These are phyloP conservation scores for Brachionus rotundiformis DNA, from an alignment of 1,140 invertebrate species.

Conservation along the genomic window DNA sequence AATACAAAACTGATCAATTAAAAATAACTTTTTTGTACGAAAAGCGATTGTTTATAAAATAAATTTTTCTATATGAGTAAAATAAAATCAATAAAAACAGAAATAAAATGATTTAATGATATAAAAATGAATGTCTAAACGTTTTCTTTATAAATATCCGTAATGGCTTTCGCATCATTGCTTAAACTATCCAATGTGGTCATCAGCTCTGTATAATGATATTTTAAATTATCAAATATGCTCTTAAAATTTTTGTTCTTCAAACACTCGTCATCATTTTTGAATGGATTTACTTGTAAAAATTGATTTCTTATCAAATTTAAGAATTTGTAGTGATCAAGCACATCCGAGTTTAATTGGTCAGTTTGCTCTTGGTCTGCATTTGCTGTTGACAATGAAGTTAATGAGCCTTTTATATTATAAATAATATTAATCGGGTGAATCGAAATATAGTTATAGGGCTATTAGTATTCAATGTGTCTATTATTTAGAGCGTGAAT, in stretches of 20 bases:
- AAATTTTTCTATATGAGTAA: background rate
- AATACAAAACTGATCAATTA: too few relatives aligned
- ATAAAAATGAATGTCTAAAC: background rate
- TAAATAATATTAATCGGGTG: background rate
- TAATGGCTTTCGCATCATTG: conserved; percentile 34
- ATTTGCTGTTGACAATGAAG: background rate
- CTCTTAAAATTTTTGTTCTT: conserved; percentile 39
- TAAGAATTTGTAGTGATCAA: conserved; percentile 52
- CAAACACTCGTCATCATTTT: conserved; percentile 34
- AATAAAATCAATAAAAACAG: background rate
- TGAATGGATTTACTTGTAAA: conserved; percentile 49
- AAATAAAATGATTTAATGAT: too few relatives aligned
- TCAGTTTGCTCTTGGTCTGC: background rate
- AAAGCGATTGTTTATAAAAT: background rate
- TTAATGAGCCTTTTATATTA: background rate
- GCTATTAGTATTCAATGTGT: background rate
- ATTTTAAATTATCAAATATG: conserved; percentile 44
- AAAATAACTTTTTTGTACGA: background rate
- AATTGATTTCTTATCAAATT: conserved; percentile 46
- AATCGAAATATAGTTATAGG: background rate
- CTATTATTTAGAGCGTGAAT: background rate
- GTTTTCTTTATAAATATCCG: conserved; percentile 49
- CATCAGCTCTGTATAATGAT: conserved; percentile 49
- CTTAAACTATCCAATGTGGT: conserved; percentile 6
- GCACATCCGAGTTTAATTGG: conserved; percentile 45